Evolutionary conservation across 23 tunicate species (phyloP), one percentile per base, ranked within the genome.

Genomic region (Trididemnum miniatum): DNA sequence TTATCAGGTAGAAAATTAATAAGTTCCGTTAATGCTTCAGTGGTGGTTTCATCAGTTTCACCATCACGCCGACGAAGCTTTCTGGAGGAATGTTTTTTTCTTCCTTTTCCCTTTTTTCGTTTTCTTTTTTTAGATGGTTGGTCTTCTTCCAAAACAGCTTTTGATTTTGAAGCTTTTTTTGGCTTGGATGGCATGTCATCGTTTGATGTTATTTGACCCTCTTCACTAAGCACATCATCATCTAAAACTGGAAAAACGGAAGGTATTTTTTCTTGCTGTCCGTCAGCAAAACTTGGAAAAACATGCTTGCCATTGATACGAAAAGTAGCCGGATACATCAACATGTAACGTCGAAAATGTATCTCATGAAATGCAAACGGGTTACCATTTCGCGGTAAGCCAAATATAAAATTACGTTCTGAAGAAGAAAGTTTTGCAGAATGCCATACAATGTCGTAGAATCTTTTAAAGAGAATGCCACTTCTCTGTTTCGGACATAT

Each of bases 271-370:
- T 44, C 12, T 7, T 9, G 54, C 15, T 9, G 54, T 15, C 9
- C 9, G 54, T 44, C 54, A 44, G 12, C 9, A 7, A 15, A 7
- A 44, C 54, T 44, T 15, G 54, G 15, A 15, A 9, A 44, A 44
- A 77, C 82, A 4, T 27, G 2, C 2, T 77, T 29, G 7, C 51
- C 69, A 0, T 3, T 25, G 1, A 82, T n/a, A 34, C 15, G 15
- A 51, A 82, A 82, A 40, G 30, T 27, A 26, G 78, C n/a, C 0
- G 86, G 86, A 30, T 66, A 52, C 67, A 82, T 82, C 24, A 82
- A 28, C 30, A 82, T 34, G 29, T 66, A 82, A 0, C 86, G 66
- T 0, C 69, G 66, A 34, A 82, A 82, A 54, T 50, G 51, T 25
- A 51, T 28, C 33, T 71, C 51, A 54, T 77, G 37, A 77, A 28